Conservation (phyloP, 2,797 vertebrate genomes). For the Carcharodon carcharias region DNA sequence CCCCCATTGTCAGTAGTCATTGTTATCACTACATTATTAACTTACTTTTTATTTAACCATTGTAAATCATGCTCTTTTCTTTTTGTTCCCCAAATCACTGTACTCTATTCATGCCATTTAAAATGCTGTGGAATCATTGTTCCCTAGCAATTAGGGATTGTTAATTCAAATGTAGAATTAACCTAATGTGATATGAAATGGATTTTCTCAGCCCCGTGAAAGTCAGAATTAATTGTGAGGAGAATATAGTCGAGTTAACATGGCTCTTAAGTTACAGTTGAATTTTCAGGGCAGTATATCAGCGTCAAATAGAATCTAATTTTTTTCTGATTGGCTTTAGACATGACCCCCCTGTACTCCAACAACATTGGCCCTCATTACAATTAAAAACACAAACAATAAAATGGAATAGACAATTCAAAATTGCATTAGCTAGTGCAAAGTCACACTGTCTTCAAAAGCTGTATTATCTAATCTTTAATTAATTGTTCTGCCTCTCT, state of each 20-base stretch:
- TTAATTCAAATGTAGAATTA: not conserved
- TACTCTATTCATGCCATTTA: not conserved
- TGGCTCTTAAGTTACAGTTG: not conserved
- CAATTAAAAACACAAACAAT: not conserved
- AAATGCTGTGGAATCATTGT: not conserved
- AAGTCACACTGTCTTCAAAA: not conserved
- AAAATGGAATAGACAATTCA: not conserved
- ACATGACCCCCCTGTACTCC: not conserved
- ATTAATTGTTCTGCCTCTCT: not conserved
- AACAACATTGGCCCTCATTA: not conserved
- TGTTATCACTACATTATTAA: not conserved
- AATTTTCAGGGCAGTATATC: not conserved
- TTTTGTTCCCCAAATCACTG: not conserved
- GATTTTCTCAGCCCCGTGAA: not conserved
- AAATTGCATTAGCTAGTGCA: constrained; percentile 17
- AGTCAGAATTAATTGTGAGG: not conserved
- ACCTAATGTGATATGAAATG: not conserved
- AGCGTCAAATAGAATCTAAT: not conserved
- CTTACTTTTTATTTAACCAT: not conserved
- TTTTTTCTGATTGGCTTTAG: not conserved
- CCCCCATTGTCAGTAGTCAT: too few species aligned
- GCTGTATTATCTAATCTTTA: constrained; percentile 2
- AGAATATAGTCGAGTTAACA: not conserved
- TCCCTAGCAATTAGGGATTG: not conserved
- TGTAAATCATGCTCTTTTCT: not conserved